Conservation (phyloP, 2,888 invertebrate species). For the Torymus aiolomorphi region DNA sequence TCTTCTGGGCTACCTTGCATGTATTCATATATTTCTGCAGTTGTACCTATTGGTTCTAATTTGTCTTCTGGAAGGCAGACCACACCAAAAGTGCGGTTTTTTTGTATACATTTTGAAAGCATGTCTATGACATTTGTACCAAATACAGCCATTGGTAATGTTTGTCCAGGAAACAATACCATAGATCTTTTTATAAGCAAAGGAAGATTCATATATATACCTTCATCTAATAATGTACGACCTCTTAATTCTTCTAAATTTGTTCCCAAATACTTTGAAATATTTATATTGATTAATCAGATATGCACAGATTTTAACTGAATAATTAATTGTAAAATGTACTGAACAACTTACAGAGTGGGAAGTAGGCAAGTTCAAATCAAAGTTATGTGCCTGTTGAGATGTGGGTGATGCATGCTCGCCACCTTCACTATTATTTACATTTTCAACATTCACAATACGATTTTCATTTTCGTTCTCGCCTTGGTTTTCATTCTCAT, state of each 20-base stretch:
- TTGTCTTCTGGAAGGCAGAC: constrained; percentile 77
- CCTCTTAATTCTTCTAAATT: constrained; percentile 81
- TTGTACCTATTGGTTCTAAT: constrained; percentile 65
- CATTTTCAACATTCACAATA: background rate
- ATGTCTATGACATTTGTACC: constrained; percentile 78
- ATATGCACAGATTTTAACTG: constrained; percentile 19
- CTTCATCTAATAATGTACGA: constrained; percentile 80
- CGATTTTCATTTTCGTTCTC: too few species aligned
- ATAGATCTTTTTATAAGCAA: constrained; percentile 80
- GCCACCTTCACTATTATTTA: constrained; percentile 8
- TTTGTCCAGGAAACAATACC: constrained; percentile 87
- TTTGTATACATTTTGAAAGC: constrained; percentile 78
- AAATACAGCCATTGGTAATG: constrained; percentile 83
- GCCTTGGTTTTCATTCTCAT: background rate
- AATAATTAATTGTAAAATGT: background rate
- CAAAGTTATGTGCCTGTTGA: constrained; percentile 69
- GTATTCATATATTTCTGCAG: constrained; percentile 78
- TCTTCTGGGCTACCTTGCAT: constrained; percentile 76
- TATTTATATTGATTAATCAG: constrained; percentile 32
- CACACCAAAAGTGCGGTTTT: constrained; percentile 82
- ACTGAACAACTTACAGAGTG: constrained; percentile 76
- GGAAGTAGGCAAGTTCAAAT: constrained; percentile 78
- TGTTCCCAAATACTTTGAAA: constrained; percentile 78
- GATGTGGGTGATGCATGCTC: background rate
- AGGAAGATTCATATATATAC: constrained; percentile 77